Conservation (phyloP, 2,113 vertebrate species). For the Odocoileus hemionus region DNA sequence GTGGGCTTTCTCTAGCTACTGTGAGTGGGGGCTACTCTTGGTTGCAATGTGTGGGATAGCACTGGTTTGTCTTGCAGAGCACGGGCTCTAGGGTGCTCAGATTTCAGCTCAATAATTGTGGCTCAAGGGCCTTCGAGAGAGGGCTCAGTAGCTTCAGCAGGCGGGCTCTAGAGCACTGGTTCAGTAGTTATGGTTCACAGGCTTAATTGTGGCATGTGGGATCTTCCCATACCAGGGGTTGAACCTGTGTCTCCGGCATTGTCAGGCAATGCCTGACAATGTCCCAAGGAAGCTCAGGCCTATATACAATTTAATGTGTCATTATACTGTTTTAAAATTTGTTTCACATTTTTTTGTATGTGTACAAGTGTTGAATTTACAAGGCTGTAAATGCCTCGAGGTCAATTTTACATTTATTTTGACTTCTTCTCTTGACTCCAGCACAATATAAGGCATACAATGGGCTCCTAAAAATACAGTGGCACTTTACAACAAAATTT, state of each 20-base stretch:
- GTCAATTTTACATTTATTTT: background rate
- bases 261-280: background rate
- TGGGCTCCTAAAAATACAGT: background rate
- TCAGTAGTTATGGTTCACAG: background rate
- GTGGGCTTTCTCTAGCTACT: background rate
- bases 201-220: background rate
- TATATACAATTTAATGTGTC: background rate
- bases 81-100: fast-evolving
- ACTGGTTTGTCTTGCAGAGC: background rate
- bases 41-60: background rate
- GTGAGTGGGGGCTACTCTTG: background rate
- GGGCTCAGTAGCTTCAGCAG: background rate
- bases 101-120: background rate
- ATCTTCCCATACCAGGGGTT: background rate
- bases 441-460: background rate
- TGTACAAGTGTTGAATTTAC: background rate
- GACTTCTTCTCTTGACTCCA: background rate
- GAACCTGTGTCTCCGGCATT: background rate
- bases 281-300: background rate
- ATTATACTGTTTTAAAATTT: background rate
- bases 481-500: background rate
- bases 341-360: background rate
- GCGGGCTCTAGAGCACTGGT: background rate
- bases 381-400: background rate
- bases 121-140: background rate